These are phyloP conservation scores for Phylloscopus trochiloides DNA, from an alignment of 2,113 vertebrate genomes.

Conservation along the genomic window DNA sequence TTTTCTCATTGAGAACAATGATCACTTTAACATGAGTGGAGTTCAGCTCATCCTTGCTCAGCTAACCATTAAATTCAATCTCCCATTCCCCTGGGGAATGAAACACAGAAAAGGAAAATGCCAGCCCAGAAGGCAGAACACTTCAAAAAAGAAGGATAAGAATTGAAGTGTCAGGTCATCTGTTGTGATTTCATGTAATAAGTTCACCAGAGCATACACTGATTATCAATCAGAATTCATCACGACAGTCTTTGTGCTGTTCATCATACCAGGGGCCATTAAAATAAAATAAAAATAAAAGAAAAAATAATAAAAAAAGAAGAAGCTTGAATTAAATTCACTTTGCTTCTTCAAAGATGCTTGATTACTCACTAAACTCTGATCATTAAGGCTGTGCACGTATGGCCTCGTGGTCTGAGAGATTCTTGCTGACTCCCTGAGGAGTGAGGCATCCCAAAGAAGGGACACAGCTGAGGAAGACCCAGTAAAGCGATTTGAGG, in stretches of 20 bases:
- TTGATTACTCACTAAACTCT: not conserved
- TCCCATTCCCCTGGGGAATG: not conserved
- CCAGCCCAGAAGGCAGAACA: not conserved
- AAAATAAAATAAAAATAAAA: not conserved
- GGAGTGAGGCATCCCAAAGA: not conserved
- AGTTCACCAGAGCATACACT: not conserved
- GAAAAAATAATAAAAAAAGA: not conserved
- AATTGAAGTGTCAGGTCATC: constrained; percentile 2
- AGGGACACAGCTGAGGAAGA: not conserved
- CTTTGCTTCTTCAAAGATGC: not conserved
- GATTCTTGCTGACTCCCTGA: not conserved
- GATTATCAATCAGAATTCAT: constrained; percentile 34
- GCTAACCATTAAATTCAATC: constrained; percentile 52
- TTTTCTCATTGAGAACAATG: not conserved
- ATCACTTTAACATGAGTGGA: not conserved
- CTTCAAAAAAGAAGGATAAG: not conserved
- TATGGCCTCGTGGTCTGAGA: not conserved
- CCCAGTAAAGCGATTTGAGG: not conserved
- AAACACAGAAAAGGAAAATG: not conserved
- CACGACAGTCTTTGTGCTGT: not conserved
- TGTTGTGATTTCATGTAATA: constrained; percentile 17
- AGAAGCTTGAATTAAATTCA: not conserved
- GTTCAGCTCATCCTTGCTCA: constrained; percentile 26
- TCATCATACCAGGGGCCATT: not conserved
- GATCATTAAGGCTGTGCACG: not conserved